Evolutionary conservation across 2,888 invertebrate species (phyloP).

Genomic region (Rhagophthalmus giganteus): DNA sequence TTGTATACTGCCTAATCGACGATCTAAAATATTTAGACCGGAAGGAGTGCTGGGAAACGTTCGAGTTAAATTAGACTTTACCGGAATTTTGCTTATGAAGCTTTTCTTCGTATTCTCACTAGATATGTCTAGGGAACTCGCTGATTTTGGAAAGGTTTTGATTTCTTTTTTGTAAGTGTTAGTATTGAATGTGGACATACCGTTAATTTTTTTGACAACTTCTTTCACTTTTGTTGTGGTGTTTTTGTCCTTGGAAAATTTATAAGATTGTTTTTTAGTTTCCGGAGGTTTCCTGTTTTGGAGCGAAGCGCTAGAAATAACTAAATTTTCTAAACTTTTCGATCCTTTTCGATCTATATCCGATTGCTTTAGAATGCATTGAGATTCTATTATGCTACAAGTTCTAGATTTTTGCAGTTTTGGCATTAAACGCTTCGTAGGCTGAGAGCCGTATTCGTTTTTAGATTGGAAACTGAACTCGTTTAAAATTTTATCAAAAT

Average conservation of each 20-base stretch:
- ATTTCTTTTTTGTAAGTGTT: constrained; percentile 6
- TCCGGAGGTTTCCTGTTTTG: neutral
- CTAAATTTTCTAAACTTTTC: constrained; percentile 23
- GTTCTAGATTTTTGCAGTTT: constrained; percentile 71
- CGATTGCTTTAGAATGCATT: constrained; percentile 67
- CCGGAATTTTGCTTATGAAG: constrained; percentile 48
- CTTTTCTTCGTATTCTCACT: constrained; percentile 25
- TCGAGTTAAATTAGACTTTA: constrained; percentile 46
- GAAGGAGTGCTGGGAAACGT: constrained; percentile 53
- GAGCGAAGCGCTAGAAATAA: neutral
- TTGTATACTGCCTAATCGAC: constrained; percentile 33
- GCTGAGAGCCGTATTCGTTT: constrained; percentile 46
- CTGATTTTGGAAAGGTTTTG: constrained; percentile 44
- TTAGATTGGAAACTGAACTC: constrained; percentile 54
- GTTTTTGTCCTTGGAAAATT: neutral
- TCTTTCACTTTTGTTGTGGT: constrained; percentile 44
- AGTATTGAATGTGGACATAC: constrained; percentile 22
- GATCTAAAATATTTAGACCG: constrained; percentile 47
- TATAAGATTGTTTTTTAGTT: neutral
- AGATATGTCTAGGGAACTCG: constrained; percentile 36
- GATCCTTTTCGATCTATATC: constrained; percentile 4
- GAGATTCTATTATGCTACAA: constrained; percentile 70
- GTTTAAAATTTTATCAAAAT: constrained; percentile 59
- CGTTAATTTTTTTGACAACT: constrained; percentile 45
- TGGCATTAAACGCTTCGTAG: constrained; percentile 54